These are phyloP conservation scores for Acholoe squamosa DNA, from an alignment of 2,888 invertebrate species.

Conservation along the genomic window DNA sequence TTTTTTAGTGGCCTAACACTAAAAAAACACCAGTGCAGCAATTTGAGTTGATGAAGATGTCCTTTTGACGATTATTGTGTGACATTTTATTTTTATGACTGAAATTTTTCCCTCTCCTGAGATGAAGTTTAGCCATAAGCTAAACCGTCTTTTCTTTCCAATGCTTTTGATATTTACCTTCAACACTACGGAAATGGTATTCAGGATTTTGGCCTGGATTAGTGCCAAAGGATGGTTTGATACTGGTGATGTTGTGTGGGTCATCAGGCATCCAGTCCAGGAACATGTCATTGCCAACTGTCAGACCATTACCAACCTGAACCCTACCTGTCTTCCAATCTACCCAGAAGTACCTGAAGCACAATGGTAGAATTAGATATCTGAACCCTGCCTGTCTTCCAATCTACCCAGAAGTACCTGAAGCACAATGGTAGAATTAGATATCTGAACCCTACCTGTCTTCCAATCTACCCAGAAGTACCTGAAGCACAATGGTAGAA, in stretches of 20 bases:
- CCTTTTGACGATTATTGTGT: too few species aligned
- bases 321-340: neutral
- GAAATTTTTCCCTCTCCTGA: too few species aligned
- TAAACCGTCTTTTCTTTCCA: too few species aligned
- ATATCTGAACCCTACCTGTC: neutral
- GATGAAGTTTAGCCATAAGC: too few species aligned
- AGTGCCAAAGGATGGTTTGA: slow-evolving; percentile 5
- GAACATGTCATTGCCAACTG: slow-evolving; percentile 21
- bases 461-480: slow-evolving; percentile 34
- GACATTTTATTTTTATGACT: too few species aligned
- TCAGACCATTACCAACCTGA: neutral
- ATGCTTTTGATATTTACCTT: slow-evolving; percentile 43
- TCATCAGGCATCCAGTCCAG: neutral
- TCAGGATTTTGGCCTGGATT: neutral
- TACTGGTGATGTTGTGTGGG: neutral
- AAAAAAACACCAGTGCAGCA: too few species aligned
- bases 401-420: slow-evolving; percentile 24
- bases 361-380: too few species aligned
- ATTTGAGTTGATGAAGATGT: too few species aligned
- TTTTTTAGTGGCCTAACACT: too few species aligned
- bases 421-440: too few species aligned
- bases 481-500: neutral
- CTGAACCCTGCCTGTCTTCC: neutral
- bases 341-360: slow-evolving; percentile 12
- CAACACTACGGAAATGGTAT: slow-evolving; percentile 48